Base-by-base conservation (phyloP, 2,797 vertebrate genomes). In the Danio kyathit region DNA sequence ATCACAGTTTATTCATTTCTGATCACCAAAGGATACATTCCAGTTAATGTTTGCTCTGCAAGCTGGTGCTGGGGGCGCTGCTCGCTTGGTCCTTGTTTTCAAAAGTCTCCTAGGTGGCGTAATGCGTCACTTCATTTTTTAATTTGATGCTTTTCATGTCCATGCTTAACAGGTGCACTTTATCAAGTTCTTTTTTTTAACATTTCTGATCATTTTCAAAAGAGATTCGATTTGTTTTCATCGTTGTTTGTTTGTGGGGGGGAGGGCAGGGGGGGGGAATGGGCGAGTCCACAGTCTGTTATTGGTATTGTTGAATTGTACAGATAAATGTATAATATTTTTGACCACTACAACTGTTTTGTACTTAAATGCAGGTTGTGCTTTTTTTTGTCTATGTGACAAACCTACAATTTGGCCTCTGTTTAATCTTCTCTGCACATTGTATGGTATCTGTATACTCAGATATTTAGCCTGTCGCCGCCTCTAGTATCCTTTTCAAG, bases 311-410 rank as follows among this genome's bases (percentile, higher is more conserved):
- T 94, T 93, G 86, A 95, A 93, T 92, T 95, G 94, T 95, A 95
- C 94, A 95, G 95, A 93, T 95, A 94, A 94, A 95, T 95, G 94
- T 95, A 92, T 94, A 89, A 95, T 95, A 95, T 95, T 95, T 95
- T 95, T 95, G 94, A 95, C 94, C 95, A 95, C 94, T 95, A 94
- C 94, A 94, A 92, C 93, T 91, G 93, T 95, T 95, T 95, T 95
- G 93, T 95, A 95, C 95, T 94, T 29, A 89, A 93, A 93, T 92
- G 93, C 95, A 95, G 92, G 93, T 94, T 95, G 95, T 94, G 93
- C 93, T 85, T 82, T 82, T 82, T 29, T 88, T 89, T 94, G 92
- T 93, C 92, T 91, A 89, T 90, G 93, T 94, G 93, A 95, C 94
- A 94, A 93, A 94, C 91, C 88, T 93, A 91, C 94, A 78, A 92